Percentiles rank a stretch among this genome's conserved stretches.
Conservation (phyloP, 2,113 vertebrate genomes). For the Macaca mulatta region DNA sequence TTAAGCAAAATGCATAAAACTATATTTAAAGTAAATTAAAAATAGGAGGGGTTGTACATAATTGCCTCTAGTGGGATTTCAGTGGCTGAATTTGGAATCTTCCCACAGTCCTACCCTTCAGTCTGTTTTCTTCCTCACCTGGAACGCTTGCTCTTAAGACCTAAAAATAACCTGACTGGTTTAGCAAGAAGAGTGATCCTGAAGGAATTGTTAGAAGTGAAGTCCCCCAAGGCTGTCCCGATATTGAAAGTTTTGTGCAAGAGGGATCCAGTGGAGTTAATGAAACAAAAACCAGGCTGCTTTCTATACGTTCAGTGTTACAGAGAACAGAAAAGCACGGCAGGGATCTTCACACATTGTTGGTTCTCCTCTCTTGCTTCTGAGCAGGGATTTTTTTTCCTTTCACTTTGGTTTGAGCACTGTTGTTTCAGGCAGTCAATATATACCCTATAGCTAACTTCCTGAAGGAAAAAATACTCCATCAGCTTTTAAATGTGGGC, state of each 20-base stretch:
- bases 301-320: constrained; percentile 54
- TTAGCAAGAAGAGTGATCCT: constrained; percentile 36
- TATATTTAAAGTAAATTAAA: background rate
- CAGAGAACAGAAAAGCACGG: constrained; percentile 19
- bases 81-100: background rate
- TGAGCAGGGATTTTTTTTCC: background rate
- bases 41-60: background rate
- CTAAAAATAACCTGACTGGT: constrained; percentile 62
- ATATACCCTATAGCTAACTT: background rate
- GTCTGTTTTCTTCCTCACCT: constrained; percentile 47
- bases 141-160: constrained; percentile 12
- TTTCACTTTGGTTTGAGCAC: constrained; percentile 39
- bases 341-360: background rate
- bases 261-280: constrained; percentile 21
- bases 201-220: constrained; percentile 59
- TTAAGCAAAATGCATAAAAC: constrained; percentile 16
- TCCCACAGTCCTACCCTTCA: constrained; percentile 2
- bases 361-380: background rate
- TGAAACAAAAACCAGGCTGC: constrained; percentile 37
- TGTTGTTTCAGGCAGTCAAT: constrained; percentile 42
- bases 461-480: background rate
- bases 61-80: background rate
- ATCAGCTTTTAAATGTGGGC: background rate
- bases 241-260: constrained; percentile 57
- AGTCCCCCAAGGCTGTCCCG: constrained; percentile 4